Percentiles rank a stretch among this genome's conserved stretches.
Conservation (phyloP, 2,797 vertebrate genomes). For the Acanthurus leucopareius region DNA sequence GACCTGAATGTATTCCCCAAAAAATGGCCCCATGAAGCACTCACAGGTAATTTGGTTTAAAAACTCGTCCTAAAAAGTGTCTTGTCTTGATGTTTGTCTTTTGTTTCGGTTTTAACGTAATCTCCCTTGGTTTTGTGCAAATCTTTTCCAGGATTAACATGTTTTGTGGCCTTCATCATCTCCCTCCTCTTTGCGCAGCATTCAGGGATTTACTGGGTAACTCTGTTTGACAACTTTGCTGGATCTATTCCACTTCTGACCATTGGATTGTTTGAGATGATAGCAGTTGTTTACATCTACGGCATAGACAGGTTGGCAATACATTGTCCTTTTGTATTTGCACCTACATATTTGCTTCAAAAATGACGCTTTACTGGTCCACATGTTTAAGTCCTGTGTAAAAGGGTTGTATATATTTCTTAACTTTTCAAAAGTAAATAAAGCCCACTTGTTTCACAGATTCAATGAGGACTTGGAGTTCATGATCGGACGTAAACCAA, state of each 20-base stretch:
- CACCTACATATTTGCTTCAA: background rate
- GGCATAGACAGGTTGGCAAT: slow-evolving; percentile 80
- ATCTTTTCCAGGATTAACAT: slow-evolving; percentile 86
- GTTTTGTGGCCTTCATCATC: slow-evolving; percentile 83
- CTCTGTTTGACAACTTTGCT: slow-evolving; percentile 90
- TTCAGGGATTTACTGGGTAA: slow-evolving; percentile 94
- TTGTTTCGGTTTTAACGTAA: background rate
- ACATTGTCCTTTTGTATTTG: background rate
- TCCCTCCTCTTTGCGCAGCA: slow-evolving; percentile 90
- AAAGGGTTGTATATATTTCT: too few relatives aligned
- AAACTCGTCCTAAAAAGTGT: background rate
- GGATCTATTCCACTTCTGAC: slow-evolving; percentile 92
- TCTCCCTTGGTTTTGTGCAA: background rate
- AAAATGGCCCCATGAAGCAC: background rate
- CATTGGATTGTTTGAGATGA: slow-evolving; percentile 92
- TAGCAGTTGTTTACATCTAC: slow-evolving; percentile 90
- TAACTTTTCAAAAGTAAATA: too few relatives aligned
- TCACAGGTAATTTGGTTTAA: background rate
- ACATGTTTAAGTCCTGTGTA: too few relatives aligned
- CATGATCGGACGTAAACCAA: slow-evolving; percentile 92
- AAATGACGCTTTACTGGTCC: too few relatives aligned
- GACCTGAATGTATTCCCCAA: slow-evolving; percentile 44
- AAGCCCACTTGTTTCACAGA: slow-evolving; percentile 70
- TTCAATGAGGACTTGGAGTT: slow-evolving; percentile 92
- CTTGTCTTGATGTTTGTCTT: background rate